Base-by-base conservation (phyloP, 2,113 vertebrate genomes). In the Dasyprocta punctata region DNA sequence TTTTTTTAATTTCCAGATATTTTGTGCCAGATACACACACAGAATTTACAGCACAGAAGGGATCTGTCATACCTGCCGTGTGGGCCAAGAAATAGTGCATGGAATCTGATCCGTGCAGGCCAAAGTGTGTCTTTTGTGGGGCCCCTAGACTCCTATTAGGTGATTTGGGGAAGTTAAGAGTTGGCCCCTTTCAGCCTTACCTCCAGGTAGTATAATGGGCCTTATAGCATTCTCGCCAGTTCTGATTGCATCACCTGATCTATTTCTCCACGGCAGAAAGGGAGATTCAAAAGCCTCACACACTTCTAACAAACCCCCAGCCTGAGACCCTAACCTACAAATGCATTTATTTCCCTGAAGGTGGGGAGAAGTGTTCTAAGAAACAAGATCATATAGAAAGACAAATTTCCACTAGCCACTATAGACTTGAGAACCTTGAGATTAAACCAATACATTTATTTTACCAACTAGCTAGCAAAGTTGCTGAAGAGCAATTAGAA, bases 401-500 rank as follows among this genome's bases (percentile, higher is more conserved):
- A 80, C 16, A 44, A 89, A 52, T 52, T 26, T 77, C 11, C 22
- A 54, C 49, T 49, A 89, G n/a, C 69, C 71, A 28, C 10, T 2
- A 6, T 41, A 87, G 87, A 86, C 56, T 60, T 78, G 87, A 67
- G 41, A 73, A 86, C 36, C 26, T 30, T n/a, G 30, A 67, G 28
- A 67, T 54, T 88, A 87, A 71, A 73, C 5, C 16, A 90, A 90
- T 56, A 80, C 36, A 69, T 92, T 47, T 36, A 56, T 93, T 94
- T 94, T 38, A 77, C 49, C n/a, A 82, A 52, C 33, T 13, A 81
- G n/a, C 11, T 83, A 80, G 60, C 7, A 75, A 88, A 84, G 58
- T 20, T 87, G 10, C 41, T 67, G 54, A 78, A 89, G 86, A 94
- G 20, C 69, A 95, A 81, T 61, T 26, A 41, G 71, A 90, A 96